Base-by-base conservation (phyloP, 2,797 vertebrate genomes). In the Petrocephalus sullivani region DNA sequence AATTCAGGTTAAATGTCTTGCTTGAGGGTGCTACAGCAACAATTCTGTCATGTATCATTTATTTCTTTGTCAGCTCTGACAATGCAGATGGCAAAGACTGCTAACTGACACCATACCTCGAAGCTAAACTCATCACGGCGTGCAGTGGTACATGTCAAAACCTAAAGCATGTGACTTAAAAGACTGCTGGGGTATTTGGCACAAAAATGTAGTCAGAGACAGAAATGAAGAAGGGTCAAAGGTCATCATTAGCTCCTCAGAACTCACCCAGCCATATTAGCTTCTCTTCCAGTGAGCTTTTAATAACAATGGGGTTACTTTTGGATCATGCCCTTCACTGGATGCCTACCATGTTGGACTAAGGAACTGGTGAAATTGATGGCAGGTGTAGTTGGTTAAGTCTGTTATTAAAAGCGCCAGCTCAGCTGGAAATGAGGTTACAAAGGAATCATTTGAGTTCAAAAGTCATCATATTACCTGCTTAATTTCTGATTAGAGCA, bases 31-130 rank as follows among this genome's bases (percentile, higher is more conserved):
- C 33, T 33, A 41, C 67, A 19, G 67, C 14, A 10, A 41, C 6
- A 1, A 41, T 75, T 75, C 67, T 75, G 67, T 41, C 67, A 75
- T 58, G 54, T 85, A 33, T 85, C 14, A n/a, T 85, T 85, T 85
- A 85, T 28, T 33, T 28, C 14, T 19, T 56, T 85, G 23, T 58
- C 54, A 85, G 37, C 54, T 58, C 3, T 56, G 54, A 85, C 84
- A 85, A 28, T 21, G 6, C 4, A n/a, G 28, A 23, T 8, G 84
- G 54, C 54, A 57, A 4, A 58, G 53, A 33, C 84, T 37, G 23
- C 33, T 85, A 33, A 57, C 54, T 10, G 53, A 85, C 84, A 37
- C 54, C 53, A 37, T 85, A 14, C 53, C 84, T 85, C 33, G 21
- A 57, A 57, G 84, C 54, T 23, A 33, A 33, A 71, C 28, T 28